These are phyloP conservation scores for Holacanthella duospinosa DNA, from an alignment of 2,888 invertebrate species.

Conservation along the genomic window DNA sequence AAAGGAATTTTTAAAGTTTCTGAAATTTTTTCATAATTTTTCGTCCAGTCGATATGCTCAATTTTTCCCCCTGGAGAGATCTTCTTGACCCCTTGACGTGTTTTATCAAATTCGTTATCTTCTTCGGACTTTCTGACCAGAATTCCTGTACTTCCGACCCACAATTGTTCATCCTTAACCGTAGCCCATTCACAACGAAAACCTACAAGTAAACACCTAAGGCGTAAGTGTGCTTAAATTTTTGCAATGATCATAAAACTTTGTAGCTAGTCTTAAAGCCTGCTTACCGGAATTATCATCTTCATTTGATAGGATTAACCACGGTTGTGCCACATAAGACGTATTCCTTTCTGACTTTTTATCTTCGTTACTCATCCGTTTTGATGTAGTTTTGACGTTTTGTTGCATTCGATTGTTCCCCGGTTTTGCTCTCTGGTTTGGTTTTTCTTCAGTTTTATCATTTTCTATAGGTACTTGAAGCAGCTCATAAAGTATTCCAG, in stretches of 20 bases:
- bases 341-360: neutral
- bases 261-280: neutral
- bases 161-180: slow-evolving; percentile 72
- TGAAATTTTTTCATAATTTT: slow-evolving; percentile 3
- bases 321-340: neutral
- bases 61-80: slow-evolving; percentile 71
- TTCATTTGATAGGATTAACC: neutral
- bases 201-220: slow-evolving; percentile 48
- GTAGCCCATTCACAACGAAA: slow-evolving; percentile 97
- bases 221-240: too few relatives aligned
- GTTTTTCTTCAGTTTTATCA: neutral
- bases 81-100: slow-evolving; percentile 90
- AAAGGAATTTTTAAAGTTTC: neutral
- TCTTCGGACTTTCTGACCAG: neutral
- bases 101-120: slow-evolving; percentile 45
- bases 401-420: neutral
- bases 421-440: neutral
- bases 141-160: slow-evolving; percentile 80
- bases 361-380: neutral
- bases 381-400: neutral
- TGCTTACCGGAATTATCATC: neutral
- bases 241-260: neutral
- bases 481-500: slow-evolving; percentile 67
- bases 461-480: slow-evolving; percentile 2
- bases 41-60: slow-evolving; percentile 50